Evolutionary conservation across 1,140 invertebrate species (phyloP).

Genomic region (Lasaia peninsularis): DNA sequence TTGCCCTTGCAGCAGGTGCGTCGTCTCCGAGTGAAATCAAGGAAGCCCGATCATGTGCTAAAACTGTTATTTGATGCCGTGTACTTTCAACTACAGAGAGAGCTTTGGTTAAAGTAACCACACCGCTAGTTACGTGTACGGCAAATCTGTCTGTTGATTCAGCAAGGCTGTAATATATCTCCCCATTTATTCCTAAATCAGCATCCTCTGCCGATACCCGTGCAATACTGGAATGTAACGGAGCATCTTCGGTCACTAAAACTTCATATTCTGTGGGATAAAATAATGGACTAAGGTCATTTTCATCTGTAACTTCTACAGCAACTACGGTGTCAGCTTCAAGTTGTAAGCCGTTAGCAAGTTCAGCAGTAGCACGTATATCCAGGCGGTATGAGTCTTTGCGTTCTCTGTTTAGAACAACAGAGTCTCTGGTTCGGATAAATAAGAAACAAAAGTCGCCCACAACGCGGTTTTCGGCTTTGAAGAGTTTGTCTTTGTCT

Average conservation of each 20-base stretch:
- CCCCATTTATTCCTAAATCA: constrained; percentile 94
- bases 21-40: constrained; percentile 53
- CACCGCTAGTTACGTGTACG: constrained; percentile 94
- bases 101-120: constrained; percentile 89
- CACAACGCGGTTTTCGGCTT: constrained; percentile 90
- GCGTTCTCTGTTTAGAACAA: constrained; percentile 93
- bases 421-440: constrained; percentile 89
- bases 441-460: constrained; percentile 96
- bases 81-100: constrained; percentile 84
- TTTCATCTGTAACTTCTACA: constrained; percentile 91
- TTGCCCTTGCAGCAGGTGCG: constrained; percentile 78
- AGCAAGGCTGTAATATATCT: constrained; percentile 97
- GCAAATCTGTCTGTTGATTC: constrained; percentile 90
- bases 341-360: constrained; percentile 78
- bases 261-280: constrained; percentile 91
- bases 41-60: constrained; percentile 90
- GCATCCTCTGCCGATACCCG: constrained; percentile 93
- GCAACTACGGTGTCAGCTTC: constrained; percentile 87
- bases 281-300: constrained; percentile 95
- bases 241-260: constrained; percentile 92
- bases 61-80: constrained; percentile 86
- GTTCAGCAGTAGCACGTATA: constrained; percentile 85
- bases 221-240: constrained; percentile 87
- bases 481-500: constrained; percentile 94
- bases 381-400: constrained; percentile 89